Percentiles rank a stretch among this genome's conserved stretches.
These are phyloP conservation scores for Chloromyia formosa DNA, from an alignment of 2,888 invertebrate species.

Conservation along the genomic window DNA sequence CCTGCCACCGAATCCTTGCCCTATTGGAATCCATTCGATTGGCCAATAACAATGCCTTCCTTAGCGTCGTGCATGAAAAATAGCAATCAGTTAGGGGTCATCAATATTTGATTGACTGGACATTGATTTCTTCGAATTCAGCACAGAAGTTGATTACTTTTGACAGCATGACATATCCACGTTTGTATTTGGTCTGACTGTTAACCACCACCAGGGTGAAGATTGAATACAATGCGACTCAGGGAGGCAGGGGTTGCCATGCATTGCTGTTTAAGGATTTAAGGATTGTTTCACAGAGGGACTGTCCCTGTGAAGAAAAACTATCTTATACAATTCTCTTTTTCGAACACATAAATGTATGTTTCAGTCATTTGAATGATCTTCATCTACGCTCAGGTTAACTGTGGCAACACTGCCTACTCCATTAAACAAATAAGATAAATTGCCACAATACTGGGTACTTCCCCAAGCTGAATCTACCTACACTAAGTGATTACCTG, in stretches of 20 bases:
- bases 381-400: too few relatives aligned
- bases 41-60: conserved; percentile 8
- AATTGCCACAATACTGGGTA: too few relatives aligned
- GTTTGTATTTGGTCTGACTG: conserved; percentile 33
- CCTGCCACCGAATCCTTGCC: neutral
- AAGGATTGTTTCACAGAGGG: too few relatives aligned
- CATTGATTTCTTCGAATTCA: conserved; percentile 40
- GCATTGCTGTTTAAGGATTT: too few relatives aligned
- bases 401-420: too few relatives aligned
- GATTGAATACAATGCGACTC: neutral
- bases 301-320: too few relatives aligned
- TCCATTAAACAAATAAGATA: too few relatives aligned
- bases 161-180: conserved; percentile 41
- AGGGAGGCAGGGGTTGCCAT: too few relatives aligned
- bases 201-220: conserved; percentile 3
- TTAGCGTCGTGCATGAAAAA: neutral
- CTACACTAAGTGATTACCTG: conserved; percentile 27
- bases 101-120: conserved; percentile 44
- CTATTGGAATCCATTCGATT: neutral
- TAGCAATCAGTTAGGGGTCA: conserved; percentile 42
- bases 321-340: too few relatives aligned
- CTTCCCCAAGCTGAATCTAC: neutral
- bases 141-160: conserved; percentile 38
- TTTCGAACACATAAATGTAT: too few relatives aligned
- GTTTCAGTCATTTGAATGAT: too few relatives aligned